Evolutionary conservation across 1,140 invertebrate genomes (phyloP).

Genomic region (Notospermus geniculatus): DNA sequence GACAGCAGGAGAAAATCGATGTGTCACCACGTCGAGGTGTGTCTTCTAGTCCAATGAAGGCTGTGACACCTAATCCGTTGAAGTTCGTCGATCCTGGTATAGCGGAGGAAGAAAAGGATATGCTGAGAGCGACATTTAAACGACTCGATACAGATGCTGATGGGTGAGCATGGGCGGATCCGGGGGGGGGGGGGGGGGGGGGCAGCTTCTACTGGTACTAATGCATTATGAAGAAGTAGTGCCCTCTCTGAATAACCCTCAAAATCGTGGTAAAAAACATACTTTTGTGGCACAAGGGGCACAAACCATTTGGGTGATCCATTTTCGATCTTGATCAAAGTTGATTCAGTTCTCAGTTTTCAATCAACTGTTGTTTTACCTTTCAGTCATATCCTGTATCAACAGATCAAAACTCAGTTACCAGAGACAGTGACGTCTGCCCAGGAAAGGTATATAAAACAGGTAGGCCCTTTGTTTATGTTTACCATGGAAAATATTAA

Average conservation of each 20-base stretch:
- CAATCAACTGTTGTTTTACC: no score
- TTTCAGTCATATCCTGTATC: slow-evolving; percentile 36
- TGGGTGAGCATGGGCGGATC: no score
- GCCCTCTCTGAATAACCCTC: no score
- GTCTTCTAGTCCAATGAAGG: slow-evolving; percentile 23
- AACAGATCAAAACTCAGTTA: slow-evolving; percentile 34
- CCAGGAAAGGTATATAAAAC: slow-evolving; percentile 38
- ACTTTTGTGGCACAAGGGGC: no score
- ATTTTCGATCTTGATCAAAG: no score
- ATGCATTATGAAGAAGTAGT: no score
- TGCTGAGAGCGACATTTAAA: slow-evolving; percentile 34
- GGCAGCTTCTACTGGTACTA: no score
- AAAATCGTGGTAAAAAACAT: no score
- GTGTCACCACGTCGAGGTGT: background rate
- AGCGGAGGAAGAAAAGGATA: slow-evolving; percentile 28
- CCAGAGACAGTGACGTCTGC: slow-evolving; percentile 28
- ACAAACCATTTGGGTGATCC: no score
- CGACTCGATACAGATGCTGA: slow-evolving; percentile 41
- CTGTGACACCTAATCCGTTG: slow-evolving; percentile 37
- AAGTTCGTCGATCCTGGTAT: slow-evolving; percentile 28
- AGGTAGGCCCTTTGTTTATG: slow-evolving; percentile 22
- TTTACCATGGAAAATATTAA: background rate
- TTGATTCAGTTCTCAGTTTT: no score
- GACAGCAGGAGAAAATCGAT: background rate
- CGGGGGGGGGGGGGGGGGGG: no score